phyloP scores from a whole-genome alignment of 2,113 vertebrate genomes.

The Irena cyanogastra region DNA sequence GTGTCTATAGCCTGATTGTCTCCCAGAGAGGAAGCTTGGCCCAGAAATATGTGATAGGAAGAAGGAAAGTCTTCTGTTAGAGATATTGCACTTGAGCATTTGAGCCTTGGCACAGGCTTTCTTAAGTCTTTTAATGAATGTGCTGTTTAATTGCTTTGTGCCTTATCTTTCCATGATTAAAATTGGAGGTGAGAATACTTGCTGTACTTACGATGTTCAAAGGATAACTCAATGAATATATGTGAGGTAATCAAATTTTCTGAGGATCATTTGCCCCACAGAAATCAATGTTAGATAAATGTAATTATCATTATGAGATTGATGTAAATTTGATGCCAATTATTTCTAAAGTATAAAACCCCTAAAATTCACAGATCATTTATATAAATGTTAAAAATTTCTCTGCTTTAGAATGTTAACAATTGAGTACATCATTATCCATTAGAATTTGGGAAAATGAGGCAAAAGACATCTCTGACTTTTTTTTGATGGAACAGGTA shows the following conservation, averaged over 20 bases:
- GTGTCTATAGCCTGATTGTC: background rate
- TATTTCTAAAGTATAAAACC: conserved; percentile 7
- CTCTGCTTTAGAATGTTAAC: background rate
- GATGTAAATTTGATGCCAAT: conserved; percentile 18
- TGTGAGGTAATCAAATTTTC: background rate
- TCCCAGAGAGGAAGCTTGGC: background rate
- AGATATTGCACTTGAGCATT: background rate
- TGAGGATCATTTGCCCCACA: background rate
- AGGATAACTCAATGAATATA: background rate
- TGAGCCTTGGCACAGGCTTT: background rate
- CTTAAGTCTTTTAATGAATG: background rate
- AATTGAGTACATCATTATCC: background rate
- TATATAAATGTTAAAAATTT: background rate
- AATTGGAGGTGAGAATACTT: background rate
- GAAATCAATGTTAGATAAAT: background rate
- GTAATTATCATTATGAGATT: background rate
- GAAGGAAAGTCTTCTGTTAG: background rate
- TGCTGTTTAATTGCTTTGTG: background rate
- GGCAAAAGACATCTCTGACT: background rate
- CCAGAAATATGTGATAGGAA: background rate
- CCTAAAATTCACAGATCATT: background rate
- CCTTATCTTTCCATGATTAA: background rate
- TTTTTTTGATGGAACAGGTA: background rate
- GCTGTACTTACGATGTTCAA: background rate
- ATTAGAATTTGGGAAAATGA: background rate